Evolutionary conservation across 2,113 vertebrate species (phyloP).

Genomic region (Synodontis membranacea): DNA sequence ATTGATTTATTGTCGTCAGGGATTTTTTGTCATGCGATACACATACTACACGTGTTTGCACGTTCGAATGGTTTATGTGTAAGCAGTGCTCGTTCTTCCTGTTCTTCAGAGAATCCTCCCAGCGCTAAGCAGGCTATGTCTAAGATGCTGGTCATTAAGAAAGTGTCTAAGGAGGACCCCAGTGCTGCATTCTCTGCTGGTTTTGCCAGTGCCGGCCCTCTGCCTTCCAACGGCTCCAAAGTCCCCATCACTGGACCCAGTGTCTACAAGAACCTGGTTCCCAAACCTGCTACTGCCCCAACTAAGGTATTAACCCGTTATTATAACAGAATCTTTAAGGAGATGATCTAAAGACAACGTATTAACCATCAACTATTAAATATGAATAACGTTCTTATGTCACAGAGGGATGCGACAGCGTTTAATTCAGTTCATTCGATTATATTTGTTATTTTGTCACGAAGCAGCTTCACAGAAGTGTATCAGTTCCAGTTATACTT

Average conservation of each 20-base stretch:
- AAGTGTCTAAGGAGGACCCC: slow-evolving; percentile 97
- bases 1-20: background rate
- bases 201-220: slow-evolving; percentile 86
- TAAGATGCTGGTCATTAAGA: slow-evolving; percentile 99
- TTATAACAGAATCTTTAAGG: background rate
- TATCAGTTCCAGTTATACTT: too few species aligned
- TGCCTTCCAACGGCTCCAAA: slow-evolving; percentile 91
- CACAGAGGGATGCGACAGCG: background rate
- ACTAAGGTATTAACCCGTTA: slow-evolving; percentile 81
- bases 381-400: background rate
- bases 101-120: slow-evolving; percentile 89
- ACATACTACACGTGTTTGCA: background rate
- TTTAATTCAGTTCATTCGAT: too few species aligned
- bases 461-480: too few species aligned
- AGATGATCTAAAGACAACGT: background rate
- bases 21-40: background rate
- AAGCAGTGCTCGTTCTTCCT: slow-evolving; percentile 35
- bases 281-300: slow-evolving; percentile 91
- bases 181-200: slow-evolving; percentile 92
- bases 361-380: background rate
- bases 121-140: slow-evolving; percentile 95
- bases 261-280: slow-evolving; percentile 98
- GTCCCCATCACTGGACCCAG: slow-evolving; percentile 87
- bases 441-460: too few species aligned
- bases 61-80: background rate